These are phyloP conservation scores for Calliphora vicina DNA, from an alignment of 1,140 invertebrate species.

Conservation along the genomic window DNA sequence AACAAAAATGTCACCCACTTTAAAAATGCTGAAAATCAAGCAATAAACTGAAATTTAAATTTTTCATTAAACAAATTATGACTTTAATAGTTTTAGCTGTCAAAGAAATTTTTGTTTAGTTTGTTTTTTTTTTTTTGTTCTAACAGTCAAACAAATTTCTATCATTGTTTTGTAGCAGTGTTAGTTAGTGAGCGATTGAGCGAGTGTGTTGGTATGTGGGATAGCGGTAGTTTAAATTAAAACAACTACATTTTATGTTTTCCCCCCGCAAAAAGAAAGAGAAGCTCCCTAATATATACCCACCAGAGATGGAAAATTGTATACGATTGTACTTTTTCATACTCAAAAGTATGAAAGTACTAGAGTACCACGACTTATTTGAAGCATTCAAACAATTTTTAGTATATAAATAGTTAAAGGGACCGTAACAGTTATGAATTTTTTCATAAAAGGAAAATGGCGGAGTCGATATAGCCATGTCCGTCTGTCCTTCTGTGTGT, in stretches of 20 bases:
- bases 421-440: too few relatives aligned
- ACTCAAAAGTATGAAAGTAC: too few relatives aligned
- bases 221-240: not conserved
- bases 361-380: too few relatives aligned
- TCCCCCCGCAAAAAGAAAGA: not conserved
- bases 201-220: not conserved
- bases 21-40: not conserved
- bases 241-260: not conserved
- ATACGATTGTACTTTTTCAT: too few relatives aligned
- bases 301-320: too few relatives aligned
- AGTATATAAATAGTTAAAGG: too few relatives aligned
- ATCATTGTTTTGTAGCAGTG: not conserved
- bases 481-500: too few relatives aligned
- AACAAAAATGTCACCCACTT: not conserved
- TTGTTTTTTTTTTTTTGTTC: not conserved
- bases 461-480: too few relatives aligned
- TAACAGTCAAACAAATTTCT: slow-evolving; percentile 15
- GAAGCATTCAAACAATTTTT: too few relatives aligned
- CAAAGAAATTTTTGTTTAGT: not conserved
- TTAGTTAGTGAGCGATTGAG: not conserved
- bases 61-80: not conserved
- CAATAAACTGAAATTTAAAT: not conserved
- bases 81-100: not conserved
- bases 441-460: too few relatives aligned
- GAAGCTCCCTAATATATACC: too few relatives aligned